These are phyloP conservation scores for Pteromalus puparum DNA, from an alignment of 1,140 invertebrate genomes.

Conservation along the genomic window DNA sequence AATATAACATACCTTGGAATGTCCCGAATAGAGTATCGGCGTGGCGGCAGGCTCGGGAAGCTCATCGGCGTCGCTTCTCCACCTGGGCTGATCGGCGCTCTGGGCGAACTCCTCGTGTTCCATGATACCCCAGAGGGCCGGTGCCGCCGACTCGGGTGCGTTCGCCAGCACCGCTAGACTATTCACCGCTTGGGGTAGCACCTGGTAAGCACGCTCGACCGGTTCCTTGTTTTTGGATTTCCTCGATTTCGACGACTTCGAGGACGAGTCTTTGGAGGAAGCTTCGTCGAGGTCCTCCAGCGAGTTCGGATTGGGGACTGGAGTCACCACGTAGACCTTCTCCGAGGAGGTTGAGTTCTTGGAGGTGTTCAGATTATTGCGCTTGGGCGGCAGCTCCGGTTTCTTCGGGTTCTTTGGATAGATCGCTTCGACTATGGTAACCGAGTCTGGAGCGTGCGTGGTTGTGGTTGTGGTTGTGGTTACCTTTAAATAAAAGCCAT, in stretches of 20 bases:
- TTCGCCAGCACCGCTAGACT: slow-evolving; percentile 70
- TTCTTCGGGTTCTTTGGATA: slow-evolving; percentile 30
- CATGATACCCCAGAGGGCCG: slow-evolving; percentile 72
- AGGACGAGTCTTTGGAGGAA: background rate
- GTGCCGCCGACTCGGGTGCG: slow-evolving; percentile 65
- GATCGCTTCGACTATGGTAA: slow-evolving; percentile 38
- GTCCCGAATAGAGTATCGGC: slow-evolving; percentile 66
- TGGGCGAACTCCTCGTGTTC: slow-evolving; percentile 69
- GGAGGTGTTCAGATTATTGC: background rate
- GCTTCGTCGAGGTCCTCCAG: slow-evolving; percentile 12
- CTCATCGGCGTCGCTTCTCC: slow-evolving; percentile 47
- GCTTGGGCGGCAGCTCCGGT: background rate
- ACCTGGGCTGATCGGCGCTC: slow-evolving; percentile 41
- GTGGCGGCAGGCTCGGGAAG: slow-evolving; percentile 51
- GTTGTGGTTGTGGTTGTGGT: background rate
- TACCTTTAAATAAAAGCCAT: background rate
- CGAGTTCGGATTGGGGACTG: slow-evolving; percentile 42
- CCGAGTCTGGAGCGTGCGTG: background rate
- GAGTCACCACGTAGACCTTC: slow-evolving; percentile 47
- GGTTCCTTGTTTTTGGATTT: slow-evolving; percentile 59
- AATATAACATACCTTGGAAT: slow-evolving; percentile 65
- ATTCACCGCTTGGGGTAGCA: slow-evolving; percentile 72
- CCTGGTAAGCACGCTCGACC: slow-evolving; percentile 71
- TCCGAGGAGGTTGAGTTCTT: background rate
- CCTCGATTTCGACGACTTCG: slow-evolving; percentile 1